Base-by-base conservation (phyloP, 2,113 vertebrate genomes). In the Addax nasomaculatus region DNA sequence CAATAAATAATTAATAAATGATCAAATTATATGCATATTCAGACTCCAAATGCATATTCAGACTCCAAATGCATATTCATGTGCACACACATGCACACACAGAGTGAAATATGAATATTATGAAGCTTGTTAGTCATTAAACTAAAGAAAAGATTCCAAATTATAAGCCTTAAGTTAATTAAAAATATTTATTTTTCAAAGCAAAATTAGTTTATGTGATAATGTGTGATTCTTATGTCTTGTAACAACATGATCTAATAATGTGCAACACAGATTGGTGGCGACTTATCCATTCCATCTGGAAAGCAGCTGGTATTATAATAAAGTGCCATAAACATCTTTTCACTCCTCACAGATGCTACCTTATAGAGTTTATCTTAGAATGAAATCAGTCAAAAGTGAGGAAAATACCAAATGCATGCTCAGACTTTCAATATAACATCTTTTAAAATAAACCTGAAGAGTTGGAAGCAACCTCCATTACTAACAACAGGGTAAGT, bases 331-430 rank as follows among this genome's bases (percentile, higher is more conserved):
- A 7, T 12, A 70, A 60, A 78, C 80, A 43, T 64, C 36, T 90
- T 93, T 93, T 53, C 80, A 58, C 27, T 67, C 45, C 13, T 21
- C 19, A 10, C 27, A 39, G 67, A 73, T 25, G 17, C 29, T 39
- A 15, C 3, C 27, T 49, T 16, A 51, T 7, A 84, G 16, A 60
- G 60, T 79, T 78, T 93, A 89, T 76, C 43, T 91, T 76, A 58
- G 36, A 47, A 70, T 85, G 60, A 97, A 96, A 96, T 92, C 73
- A 57, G 53, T 76, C 57, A 93, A 92, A 90, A 93, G 57, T 25
- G 21, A 94, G 36, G 23, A 89, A 86, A 67, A 86, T 49, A 80
- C 8, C 25, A 87, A 85, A 57, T 25, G 16, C 43, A 84, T 25
- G 43, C 8, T n/a, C 27, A 78, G 57, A 45, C 25, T 1, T 76